These are phyloP conservation scores for Crossocerus cetratus DNA, from an alignment of 2,888 invertebrate genomes.

Conservation along the genomic window DNA sequence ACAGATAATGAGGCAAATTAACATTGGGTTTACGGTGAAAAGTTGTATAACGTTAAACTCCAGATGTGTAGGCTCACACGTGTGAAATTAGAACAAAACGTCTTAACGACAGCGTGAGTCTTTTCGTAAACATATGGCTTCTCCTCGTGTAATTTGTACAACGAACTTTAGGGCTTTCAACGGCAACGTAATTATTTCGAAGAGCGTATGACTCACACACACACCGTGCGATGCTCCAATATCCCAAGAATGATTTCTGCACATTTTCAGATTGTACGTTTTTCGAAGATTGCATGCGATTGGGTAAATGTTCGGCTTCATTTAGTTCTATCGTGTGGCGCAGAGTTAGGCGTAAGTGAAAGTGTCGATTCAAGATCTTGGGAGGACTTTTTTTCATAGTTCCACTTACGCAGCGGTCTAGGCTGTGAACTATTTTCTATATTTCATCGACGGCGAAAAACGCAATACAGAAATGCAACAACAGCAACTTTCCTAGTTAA, in stretches of 20 bases:
- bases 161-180: conserved; percentile 8
- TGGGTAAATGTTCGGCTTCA: too few relatives aligned
- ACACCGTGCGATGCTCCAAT: background rate
- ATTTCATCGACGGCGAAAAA: too few relatives aligned
- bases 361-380: conserved; percentile 6
- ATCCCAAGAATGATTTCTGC: too few relatives aligned
- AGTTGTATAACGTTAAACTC: too few relatives aligned
- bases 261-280: too few relatives aligned
- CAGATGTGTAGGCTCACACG: too few relatives aligned
- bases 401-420: background rate
- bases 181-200: conserved; percentile 3
- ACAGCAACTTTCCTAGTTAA: too few relatives aligned
- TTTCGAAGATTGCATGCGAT: too few relatives aligned
- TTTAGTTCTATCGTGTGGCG: too few relatives aligned
- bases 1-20: too few relatives aligned
- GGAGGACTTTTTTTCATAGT: conserved; percentile 1
- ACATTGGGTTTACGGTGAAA: background rate
- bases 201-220: background rate
- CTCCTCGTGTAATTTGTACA: conserved; percentile 6
- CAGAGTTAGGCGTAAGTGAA: background rate
- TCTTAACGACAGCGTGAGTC: background rate
- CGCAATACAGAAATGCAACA: too few relatives aligned
- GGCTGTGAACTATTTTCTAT: too few relatives aligned
- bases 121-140: conserved; percentile 4
- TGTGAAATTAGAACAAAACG: background rate